These are phyloP conservation scores for Rhopilema esculentum DNA, from an alignment of 30 jellyfish, hydroid and myxozoan species.

Conservation along the genomic window DNA sequence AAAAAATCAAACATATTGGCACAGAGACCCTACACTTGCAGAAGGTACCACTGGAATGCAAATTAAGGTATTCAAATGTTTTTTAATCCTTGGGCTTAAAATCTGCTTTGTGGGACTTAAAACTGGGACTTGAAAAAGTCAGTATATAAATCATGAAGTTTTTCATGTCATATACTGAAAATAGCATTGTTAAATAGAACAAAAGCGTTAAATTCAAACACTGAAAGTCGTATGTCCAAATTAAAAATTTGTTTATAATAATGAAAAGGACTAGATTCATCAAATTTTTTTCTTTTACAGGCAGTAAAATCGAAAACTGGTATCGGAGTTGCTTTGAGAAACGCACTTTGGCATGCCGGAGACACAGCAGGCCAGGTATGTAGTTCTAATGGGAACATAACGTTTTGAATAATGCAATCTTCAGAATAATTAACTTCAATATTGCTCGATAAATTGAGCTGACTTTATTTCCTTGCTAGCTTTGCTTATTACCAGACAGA, in stretches of 20 bases:
- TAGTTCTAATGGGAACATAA: too few relatives aligned
- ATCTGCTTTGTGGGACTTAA: not conserved
- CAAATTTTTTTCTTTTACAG: constrained; percentile 19
- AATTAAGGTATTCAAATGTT: constrained; percentile 72
- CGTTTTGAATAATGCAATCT: not conserved
- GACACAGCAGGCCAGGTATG: constrained; percentile 75
- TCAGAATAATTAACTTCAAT: too few relatives aligned
- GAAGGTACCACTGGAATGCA: constrained; percentile 85
- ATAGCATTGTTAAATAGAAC: too few relatives aligned
- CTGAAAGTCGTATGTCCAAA: too few relatives aligned
- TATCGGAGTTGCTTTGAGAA: constrained; percentile 74
- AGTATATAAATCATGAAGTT: too few relatives aligned
- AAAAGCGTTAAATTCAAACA: too few relatives aligned
- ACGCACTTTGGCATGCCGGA: constrained; percentile 91
- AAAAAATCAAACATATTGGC: constrained; percentile 84
- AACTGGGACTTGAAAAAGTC: too few relatives aligned
- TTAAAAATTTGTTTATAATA: too few relatives aligned
- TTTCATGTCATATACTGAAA: too few relatives aligned
- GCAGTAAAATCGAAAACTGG: constrained; percentile 85
- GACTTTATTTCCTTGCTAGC: too few relatives aligned
- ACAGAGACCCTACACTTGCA: constrained; percentile 64
- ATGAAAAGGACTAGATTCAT: too few relatives aligned
- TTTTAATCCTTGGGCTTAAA: not conserved
- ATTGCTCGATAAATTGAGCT: not conserved
- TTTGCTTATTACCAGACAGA: too few relatives aligned